Evolutionary conservation across 2,888 invertebrate genomes (phyloP).

Genomic region (Hemithea aestivaria): DNA sequence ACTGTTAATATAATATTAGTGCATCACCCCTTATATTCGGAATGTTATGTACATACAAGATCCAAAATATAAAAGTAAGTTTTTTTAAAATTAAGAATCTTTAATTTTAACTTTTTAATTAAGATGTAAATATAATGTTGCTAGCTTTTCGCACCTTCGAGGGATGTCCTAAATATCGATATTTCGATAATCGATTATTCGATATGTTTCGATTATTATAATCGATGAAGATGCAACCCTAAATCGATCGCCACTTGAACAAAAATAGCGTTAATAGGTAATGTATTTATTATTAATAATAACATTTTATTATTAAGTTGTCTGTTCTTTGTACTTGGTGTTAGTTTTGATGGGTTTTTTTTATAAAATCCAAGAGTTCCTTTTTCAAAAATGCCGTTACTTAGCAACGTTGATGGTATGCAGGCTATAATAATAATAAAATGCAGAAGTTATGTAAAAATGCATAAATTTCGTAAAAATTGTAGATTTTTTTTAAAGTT

Average conservation of each 20-base stretch:
- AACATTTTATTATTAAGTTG: background rate
- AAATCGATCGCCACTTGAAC: constrained; percentile 17
- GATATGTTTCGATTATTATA: no score
- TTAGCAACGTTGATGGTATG: no score
- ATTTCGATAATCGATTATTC: no score
- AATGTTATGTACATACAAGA: constrained; percentile 13
- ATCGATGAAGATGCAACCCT: no score
- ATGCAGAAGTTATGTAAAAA: no score
- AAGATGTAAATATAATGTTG: constrained; percentile 30
- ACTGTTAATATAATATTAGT: no score
- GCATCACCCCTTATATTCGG: constrained; percentile 12
- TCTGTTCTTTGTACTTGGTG: background rate
- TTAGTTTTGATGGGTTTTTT: background rate
- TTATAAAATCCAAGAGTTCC: no score
- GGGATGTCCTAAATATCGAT: constrained; percentile 5
- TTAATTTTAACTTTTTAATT: constrained; percentile 10
- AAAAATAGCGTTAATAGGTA: constrained; percentile 15
- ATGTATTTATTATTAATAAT: constrained; percentile 10
- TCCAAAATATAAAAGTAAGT: constrained; percentile 4
- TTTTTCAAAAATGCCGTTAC: no score
- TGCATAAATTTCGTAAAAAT: no score
- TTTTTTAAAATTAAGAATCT: constrained; percentile 11
- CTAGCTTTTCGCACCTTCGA: constrained; percentile 44
- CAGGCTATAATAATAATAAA: no score
- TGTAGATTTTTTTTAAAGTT: no score